Percentiles rank a stretch among this genome's conserved stretches.
These are phyloP conservation scores for Achroia grisella DNA, from an alignment of 1,140 invertebrate species.

Conservation along the genomic window DNA sequence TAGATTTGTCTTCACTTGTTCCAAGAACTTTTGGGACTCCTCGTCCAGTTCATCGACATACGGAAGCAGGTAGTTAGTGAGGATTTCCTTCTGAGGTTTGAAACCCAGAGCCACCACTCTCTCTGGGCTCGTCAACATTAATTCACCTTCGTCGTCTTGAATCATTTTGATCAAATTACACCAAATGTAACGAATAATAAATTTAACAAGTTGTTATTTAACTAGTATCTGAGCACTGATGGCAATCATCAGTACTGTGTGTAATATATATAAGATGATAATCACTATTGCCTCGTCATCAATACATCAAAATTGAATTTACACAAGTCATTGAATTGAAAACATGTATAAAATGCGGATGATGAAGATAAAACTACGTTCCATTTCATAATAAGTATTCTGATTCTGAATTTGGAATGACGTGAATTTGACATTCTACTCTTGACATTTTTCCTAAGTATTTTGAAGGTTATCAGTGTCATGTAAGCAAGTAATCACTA, in stretches of 20 bases:
- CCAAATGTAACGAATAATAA: neutral
- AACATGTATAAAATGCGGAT: constrained; percentile 15
- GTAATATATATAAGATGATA: constrained; percentile 7
- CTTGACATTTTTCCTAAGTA: too few species aligned
- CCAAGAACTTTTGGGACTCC: constrained; percentile 76
- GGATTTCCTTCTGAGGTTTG: constrained; percentile 77
- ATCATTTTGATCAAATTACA: constrained; percentile 41
- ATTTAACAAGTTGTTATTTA: constrained; percentile 1
- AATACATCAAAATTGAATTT: constrained; percentile 57
- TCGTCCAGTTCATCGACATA: constrained; percentile 78
- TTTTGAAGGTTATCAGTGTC: too few species aligned
- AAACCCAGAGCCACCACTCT: constrained; percentile 47
- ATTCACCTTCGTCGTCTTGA: constrained; percentile 53
- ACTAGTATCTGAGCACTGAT: constrained; percentile 14
- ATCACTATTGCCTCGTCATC: constrained; percentile 24
- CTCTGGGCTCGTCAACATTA: constrained; percentile 37
- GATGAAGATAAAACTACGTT: constrained; percentile 31
- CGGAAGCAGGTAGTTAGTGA: constrained; percentile 80
- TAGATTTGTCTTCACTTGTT: constrained; percentile 81
- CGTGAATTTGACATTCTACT: too few species aligned
- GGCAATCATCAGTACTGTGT: constrained; percentile 26
- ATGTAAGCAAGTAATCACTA: too few species aligned
- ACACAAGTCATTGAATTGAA: constrained; percentile 53
- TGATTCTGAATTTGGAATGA: too few species aligned
- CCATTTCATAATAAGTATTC: constrained; percentile 39